phyloP scores from a whole-genome alignment of 2,113 vertebrate genomes.

The Calypte anna region DNA sequence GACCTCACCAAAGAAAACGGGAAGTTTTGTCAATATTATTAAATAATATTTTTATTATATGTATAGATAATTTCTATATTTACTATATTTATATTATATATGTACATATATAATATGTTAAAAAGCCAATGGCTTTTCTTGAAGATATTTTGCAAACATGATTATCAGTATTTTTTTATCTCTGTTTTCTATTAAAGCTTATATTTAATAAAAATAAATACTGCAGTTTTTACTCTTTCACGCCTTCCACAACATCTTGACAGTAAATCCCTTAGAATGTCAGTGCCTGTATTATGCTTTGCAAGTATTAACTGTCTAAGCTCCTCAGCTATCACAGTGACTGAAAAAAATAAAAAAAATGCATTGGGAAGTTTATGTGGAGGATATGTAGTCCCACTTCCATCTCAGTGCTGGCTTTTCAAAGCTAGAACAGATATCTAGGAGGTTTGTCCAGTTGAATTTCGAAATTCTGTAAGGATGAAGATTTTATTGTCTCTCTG shows the following conservation, averaged over 20 bases:
- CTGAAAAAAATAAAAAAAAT: background rate
- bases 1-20: background rate
- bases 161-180: background rate
- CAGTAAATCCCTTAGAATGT: background rate
- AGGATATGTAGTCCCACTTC: background rate
- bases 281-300: background rate
- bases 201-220: constrained; percentile 1
- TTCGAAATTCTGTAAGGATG: background rate
- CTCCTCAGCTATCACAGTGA: background rate
- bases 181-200: background rate
- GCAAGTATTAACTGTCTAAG: background rate
- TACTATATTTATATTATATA: too few relatives aligned
- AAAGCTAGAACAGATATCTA: background rate
- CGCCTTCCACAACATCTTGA: background rate
- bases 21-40: background rate
- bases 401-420: background rate
- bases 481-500: background rate
- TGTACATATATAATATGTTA: background rate
- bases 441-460: background rate
- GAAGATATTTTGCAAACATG: background rate
- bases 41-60: background rate
- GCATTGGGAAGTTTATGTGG: background rate
- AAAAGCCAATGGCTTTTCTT: background rate
- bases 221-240: background rate
- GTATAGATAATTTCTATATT: background rate